Conservation (phyloP, 2,797 vertebrate species). For the Cheirogaleus major region DNA sequence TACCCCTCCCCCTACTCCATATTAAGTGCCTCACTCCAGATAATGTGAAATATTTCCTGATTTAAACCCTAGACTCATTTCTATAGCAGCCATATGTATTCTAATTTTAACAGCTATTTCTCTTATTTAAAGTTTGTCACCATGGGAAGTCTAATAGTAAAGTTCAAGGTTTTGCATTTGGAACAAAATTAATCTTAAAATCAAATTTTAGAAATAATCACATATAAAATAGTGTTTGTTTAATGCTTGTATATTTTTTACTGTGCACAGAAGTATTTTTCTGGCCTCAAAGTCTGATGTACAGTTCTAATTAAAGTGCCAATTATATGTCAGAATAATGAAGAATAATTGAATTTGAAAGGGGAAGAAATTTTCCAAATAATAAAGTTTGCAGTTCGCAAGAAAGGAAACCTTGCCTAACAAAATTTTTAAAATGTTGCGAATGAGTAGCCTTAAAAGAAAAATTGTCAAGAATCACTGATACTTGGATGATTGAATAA, state of each 20-base stretch:
- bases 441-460: not conserved
- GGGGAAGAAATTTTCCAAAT: not conserved
- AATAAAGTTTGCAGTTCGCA: not conserved
- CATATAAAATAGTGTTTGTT: not conserved
- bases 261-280: not conserved
- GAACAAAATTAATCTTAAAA: conserved; percentile 7
- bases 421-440: not conserved
- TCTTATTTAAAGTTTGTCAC: not conserved
- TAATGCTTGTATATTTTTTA: not conserved
- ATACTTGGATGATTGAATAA: not conserved
- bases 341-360: not conserved
- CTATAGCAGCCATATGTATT: not conserved
- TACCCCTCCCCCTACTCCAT: not conserved
- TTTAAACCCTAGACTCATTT: not conserved
- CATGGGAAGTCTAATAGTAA: not conserved
- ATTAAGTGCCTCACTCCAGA: not conserved
- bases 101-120: not conserved
- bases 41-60: not conserved
- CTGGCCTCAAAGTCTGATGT: not conserved
- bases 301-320: not conserved
- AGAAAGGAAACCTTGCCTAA: conserved; percentile 40
- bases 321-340: not conserved
- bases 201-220: conserved; percentile 26
- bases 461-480: not conserved
- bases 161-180: not conserved